Base-by-base conservation (phyloP, 2,888 invertebrate genomes). In the Caprella mutica region DNA sequence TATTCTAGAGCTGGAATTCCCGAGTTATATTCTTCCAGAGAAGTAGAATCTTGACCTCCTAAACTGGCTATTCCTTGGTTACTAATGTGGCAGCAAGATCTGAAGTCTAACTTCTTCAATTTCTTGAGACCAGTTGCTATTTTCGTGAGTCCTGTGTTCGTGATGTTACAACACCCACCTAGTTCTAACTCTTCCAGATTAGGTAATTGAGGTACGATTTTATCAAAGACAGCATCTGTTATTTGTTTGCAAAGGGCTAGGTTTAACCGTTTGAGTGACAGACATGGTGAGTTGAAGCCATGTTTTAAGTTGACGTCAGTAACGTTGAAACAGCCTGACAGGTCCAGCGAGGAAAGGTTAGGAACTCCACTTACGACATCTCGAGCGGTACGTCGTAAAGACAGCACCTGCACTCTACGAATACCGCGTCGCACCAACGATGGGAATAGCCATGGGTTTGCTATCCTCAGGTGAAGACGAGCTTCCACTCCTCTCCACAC, bases 401-500 rank as follows among this genome's bases (percentile, higher is more conserved):
- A 91, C 52, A 94, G 76, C 62, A 94, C 86, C 76, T 93, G 93
- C 58, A 94, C 82, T 71, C 83, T 81, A 67, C 85, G 81, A 64
- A 94, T 90, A 67, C 93, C 93, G 53, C 93, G 80, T 67, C 84
- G 81, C 43, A 88, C 87, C 61, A 94, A 75, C 63, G 88, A 89
- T 26, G 84, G 81, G 74, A 91, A 92, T 57, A 94, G 78, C 67
- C 85, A 84, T 14, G 86, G 85, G 63, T 86, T 84, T 63, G 89
- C 83, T 67, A 72, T 69, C 63, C 87, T 79, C 51, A 94, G 78
- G 72, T 94, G 93, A 65, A 94, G 74, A 68, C 87, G 85, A 1
- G 93, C 92, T 71, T 91, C 90, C 30, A 91, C 90, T 53, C 90
- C 90, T 67, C 88, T 82, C 94, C 94, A 94, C 21, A 94, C 91